These are phyloP conservation scores for Lepus oiostolus DNA, from an alignment of 2,797 vertebrate species.

Conservation along the genomic window DNA sequence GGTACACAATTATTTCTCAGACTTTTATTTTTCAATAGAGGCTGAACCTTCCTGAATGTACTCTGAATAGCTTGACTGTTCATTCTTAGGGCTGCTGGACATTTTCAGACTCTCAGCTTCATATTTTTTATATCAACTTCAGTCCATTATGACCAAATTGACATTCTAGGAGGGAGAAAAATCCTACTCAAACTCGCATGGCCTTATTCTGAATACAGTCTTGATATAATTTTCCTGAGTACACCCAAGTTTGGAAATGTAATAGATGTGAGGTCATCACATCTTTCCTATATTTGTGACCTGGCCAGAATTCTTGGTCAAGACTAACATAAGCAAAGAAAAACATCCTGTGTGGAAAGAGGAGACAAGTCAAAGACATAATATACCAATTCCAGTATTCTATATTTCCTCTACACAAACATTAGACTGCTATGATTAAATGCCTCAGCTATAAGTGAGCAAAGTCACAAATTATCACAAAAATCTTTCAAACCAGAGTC, in stretches of 20 bases:
- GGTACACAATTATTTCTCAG: background rate
- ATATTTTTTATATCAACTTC: background rate
- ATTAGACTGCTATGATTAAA: constrained; percentile 54
- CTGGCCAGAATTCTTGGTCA: background rate
- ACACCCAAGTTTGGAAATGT: background rate
- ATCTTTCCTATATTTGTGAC: constrained; percentile 8
- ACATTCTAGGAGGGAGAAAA: background rate
- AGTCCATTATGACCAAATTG: background rate
- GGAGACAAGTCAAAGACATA: background rate
- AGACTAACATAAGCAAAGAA: constrained; percentile 31
- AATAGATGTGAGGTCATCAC: background rate
- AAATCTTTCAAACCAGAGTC: constrained; percentile 2
- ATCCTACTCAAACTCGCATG: background rate
- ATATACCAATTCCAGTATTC: background rate
- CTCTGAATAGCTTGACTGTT: background rate
- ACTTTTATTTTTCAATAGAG: constrained; percentile 8
- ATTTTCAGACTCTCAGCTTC: constrained; percentile 26
- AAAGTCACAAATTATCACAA: constrained; percentile 51
- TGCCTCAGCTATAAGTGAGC: background rate
- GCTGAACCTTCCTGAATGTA: background rate
- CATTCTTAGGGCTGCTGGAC: background rate
- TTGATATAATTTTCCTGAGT: constrained; percentile 11
- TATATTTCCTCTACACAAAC: background rate
- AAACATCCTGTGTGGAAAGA: background rate
- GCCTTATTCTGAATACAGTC: background rate